Percentiles rank a stretch among this genome's conserved stretches.
These are phyloP conservation scores for Acipenser oxyrinchus DNA, from an alignment of 2,797 vertebrate species.

Conservation along the genomic window DNA sequence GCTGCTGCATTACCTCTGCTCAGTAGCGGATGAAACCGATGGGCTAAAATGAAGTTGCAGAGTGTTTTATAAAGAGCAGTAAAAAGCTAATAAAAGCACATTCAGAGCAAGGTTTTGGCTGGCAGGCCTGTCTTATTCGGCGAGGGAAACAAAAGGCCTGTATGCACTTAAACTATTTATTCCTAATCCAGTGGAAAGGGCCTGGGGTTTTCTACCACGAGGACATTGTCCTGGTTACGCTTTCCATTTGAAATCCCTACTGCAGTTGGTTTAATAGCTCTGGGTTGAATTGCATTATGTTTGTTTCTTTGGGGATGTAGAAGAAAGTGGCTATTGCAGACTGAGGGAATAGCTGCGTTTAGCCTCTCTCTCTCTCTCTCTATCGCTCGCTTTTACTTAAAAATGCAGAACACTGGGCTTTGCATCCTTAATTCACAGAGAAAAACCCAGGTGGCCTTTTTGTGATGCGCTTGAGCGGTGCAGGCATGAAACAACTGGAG, in stretches of 20 bases:
- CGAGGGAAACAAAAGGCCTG: constrained; percentile 12
- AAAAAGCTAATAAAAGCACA: not conserved
- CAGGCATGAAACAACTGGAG: too few relatives aligned
- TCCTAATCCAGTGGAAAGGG: constrained; percentile 16
- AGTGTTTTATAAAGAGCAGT: not conserved
- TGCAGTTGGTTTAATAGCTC: not conserved
- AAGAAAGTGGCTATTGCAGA: too few relatives aligned
- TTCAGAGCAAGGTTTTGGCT: not conserved
- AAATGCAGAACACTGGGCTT: too few relatives aligned
- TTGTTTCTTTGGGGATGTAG: too few relatives aligned
- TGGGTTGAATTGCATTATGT: too few relatives aligned
- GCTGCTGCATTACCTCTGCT: too few relatives aligned
- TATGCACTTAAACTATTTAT: constrained; percentile 13
- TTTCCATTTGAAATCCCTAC: not conserved
- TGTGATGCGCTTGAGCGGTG: too few relatives aligned
- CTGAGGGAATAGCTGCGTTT: too few relatives aligned
- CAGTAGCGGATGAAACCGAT: not conserved
- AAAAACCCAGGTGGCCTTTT: too few relatives aligned
- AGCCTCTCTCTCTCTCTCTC: too few relatives aligned
- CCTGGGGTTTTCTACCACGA: constrained; percentile 5
- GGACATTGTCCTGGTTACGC: constrained; percentile 15
- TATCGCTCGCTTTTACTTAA: too few relatives aligned
- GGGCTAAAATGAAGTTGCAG: not conserved
- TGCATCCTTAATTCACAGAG: too few relatives aligned
- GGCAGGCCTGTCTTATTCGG: constrained; percentile 6